Conservation (phyloP, 2,797 vertebrate species). For the Protosalanx chinensis region DNA sequence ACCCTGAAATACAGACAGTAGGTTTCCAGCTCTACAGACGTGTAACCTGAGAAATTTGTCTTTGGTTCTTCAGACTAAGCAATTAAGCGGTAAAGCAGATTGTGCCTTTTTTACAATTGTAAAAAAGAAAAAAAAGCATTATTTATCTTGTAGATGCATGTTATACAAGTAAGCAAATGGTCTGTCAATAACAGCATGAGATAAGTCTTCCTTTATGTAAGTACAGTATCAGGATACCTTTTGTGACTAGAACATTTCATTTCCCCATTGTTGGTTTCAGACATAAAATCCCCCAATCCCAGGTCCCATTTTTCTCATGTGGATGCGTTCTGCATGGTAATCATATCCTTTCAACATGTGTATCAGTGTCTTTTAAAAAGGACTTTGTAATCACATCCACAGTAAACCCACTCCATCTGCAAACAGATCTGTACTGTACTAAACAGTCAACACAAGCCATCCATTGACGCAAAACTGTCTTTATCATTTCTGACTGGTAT, state of each 20-base stretch:
- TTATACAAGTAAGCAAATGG: not conserved
- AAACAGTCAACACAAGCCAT: constrained; percentile 48
- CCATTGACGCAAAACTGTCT: constrained; percentile 50
- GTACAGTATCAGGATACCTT: not conserved
- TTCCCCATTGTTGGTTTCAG: not conserved
- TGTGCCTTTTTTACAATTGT: not conserved
- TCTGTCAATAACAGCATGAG: not conserved
- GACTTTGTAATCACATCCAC: constrained; percentile 43
- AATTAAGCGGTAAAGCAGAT: constrained; percentile 8
- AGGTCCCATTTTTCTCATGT: not conserved
- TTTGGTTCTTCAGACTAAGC: constrained; percentile 3
- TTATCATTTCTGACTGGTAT: constrained; percentile 51
- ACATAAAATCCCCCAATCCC: not conserved
- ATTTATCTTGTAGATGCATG: not conserved
- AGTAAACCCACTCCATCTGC: constrained; percentile 50
- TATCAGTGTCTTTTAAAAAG: constrained; percentile 33
- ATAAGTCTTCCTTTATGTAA: not conserved
- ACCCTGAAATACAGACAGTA: too few relatives aligned
- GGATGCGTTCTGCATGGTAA: not conserved
- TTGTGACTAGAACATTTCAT: not conserved
- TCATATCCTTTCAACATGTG: not conserved
- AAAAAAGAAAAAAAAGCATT: not conserved
- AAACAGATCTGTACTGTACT: constrained; percentile 47
- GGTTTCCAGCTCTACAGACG: constrained; percentile 17
- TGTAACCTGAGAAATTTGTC: constrained; percentile 27